phyloP scores from a whole-genome alignment of 2,888 invertebrate genomes.

The Pristionchus fissidentatus region DNA sequence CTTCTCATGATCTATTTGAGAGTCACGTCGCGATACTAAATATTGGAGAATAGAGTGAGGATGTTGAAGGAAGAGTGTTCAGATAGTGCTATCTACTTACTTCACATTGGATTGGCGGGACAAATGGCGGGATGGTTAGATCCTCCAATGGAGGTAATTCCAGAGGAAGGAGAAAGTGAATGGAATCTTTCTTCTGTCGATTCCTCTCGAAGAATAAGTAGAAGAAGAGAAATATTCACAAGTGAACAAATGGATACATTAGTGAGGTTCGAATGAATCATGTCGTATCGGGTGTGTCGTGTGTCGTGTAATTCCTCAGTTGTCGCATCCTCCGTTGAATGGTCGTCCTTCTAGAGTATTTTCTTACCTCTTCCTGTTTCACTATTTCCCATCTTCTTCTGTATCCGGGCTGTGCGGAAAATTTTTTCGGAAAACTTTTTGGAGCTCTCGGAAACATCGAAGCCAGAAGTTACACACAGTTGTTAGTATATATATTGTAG shows the following conservation, averaged over 20 bases:
- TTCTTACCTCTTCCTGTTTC: too few species aligned
- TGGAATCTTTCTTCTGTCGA: conserved; percentile 17
- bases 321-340: too few species aligned
- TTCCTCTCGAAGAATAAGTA: conserved; percentile 53
- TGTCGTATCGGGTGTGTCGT: background rate
- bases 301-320: background rate
- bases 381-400: too few species aligned
- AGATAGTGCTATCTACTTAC: background rate
- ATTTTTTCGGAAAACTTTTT: too few species aligned
- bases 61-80: conserved; percentile 11
- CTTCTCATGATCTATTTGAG: background rate
- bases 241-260: conserved; percentile 74
- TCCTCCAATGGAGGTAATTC: conserved; percentile 47
- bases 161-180: conserved; percentile 45
- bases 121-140: conserved; percentile 47
- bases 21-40: too few species aligned
- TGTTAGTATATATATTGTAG: too few species aligned
- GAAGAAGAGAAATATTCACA: conserved; percentile 70
- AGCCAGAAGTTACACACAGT: too few species aligned
- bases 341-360: too few species aligned
- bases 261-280: conserved; percentile 63
- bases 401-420: too few species aligned
- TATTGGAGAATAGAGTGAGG: too few species aligned
- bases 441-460: too few species aligned
- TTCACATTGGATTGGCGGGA: background rate